Evolutionary conservation across 1,140 invertebrate species (phyloP).

Genomic region (Lepidurus couesii): DNA sequence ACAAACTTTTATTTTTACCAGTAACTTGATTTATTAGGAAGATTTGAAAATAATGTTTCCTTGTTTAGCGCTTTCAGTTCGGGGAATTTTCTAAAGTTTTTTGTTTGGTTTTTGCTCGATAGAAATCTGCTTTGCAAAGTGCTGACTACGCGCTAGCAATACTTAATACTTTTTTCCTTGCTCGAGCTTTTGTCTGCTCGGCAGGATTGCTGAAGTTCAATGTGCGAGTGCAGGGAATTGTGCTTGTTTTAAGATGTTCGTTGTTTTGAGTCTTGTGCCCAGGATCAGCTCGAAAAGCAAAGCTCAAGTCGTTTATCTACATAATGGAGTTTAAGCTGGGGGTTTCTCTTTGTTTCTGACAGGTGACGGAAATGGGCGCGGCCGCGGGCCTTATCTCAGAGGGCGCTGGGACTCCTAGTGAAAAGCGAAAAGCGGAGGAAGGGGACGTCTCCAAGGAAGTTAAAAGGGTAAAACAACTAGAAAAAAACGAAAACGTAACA

Average conservation of each 20-base stretch:
- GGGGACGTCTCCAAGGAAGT: conserved; percentile 60
- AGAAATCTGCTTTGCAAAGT: too few species aligned
- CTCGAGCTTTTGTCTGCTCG: neutral
- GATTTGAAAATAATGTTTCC: too few species aligned
- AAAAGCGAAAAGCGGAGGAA: conserved; percentile 61
- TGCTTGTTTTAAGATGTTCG: neutral
- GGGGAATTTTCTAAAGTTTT: too few species aligned
- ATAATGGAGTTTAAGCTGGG: conserved; percentile 22
- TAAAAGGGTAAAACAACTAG: conserved; percentile 54
- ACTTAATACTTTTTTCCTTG: neutral
- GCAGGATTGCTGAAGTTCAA: neutral
- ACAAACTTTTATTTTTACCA: too few species aligned
- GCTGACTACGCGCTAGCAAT: too few species aligned
- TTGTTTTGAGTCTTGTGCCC: neutral
- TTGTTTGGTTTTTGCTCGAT: too few species aligned
- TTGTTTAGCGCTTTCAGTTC: too few species aligned
- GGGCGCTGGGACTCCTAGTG: conserved; percentile 39
- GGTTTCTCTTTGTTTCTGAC: conserved; percentile 16
- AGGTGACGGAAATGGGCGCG: conserved; percentile 6
- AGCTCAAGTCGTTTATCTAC: conserved; percentile 9
- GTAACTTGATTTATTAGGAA: too few species aligned
- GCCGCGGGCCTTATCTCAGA: neutral
- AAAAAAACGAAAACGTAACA: neutral
- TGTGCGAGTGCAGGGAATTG: neutral
- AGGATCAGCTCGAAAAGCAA: neutral